phyloP scores from a whole-genome alignment of 2,113 vertebrate species.

The Eonycteris spelaea region DNA sequence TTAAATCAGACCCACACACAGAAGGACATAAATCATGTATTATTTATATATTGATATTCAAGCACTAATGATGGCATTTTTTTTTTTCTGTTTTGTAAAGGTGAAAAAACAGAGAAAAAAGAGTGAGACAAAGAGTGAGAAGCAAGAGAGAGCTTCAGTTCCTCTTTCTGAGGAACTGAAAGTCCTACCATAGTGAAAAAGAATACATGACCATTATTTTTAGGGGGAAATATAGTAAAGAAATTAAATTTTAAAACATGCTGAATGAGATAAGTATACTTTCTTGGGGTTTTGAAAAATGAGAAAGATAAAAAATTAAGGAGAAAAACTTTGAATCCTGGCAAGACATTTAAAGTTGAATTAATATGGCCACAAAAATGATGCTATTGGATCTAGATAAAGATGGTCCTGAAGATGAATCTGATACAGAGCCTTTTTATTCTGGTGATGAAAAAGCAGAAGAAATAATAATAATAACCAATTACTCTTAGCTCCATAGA shows the following conservation, averaged over 20 bases:
- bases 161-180: too few species aligned
- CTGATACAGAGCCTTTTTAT: background rate
- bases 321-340: background rate
- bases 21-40: background rate
- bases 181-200: background rate
- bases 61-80: background rate
- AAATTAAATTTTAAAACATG: background rate
- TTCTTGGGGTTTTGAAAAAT: background rate
- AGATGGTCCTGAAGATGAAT: background rate
- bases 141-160: background rate
- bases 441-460: background rate
- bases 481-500: background rate
- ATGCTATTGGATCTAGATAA: background rate
- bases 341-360: background rate
- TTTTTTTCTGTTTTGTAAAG: slow-evolving; percentile 18
- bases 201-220: background rate
- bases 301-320: background rate
- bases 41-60: slow-evolving; percentile 15
- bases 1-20: background rate
- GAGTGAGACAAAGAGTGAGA: background rate
- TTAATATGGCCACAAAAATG: background rate
- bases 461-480: background rate
- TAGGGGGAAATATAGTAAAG: background rate
- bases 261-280: background rate
- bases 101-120: background rate